Conservation (phyloP, 2,797 vertebrate genomes). For the Myotis myotis region DNA sequence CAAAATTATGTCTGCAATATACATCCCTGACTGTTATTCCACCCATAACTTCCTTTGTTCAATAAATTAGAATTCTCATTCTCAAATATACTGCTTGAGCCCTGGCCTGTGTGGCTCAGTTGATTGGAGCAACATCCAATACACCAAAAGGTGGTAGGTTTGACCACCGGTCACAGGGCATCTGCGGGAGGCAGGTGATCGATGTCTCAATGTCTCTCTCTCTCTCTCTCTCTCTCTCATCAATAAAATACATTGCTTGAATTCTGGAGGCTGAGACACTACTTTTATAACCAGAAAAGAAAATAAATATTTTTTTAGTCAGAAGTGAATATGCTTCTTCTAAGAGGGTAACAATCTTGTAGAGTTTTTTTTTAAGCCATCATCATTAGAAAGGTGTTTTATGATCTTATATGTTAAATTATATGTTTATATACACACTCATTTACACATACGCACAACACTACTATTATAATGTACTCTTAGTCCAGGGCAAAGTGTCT, state of each 20-base stretch:
- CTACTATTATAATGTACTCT: neutral
- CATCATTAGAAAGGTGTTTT: neutral
- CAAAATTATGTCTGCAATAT: neutral
- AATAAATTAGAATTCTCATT: slow-evolving; percentile 31
- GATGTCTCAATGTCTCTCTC: neutral
- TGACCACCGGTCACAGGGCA: neutral
- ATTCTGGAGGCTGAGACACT: neutral
- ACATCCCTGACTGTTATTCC: neutral
- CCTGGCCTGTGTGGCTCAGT: neutral
- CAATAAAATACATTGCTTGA: neutral
- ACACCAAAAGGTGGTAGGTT: neutral
- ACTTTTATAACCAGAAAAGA: neutral
- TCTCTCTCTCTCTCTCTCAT: neutral
- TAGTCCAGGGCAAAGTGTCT: neutral
- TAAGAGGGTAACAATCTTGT: neutral
- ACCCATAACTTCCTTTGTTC: neutral
- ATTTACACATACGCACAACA: neutral
- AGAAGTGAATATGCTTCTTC: slow-evolving; percentile 22
- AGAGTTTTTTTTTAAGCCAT: neutral
- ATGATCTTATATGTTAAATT: slow-evolving; percentile 1
- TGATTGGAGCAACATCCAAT: neutral
- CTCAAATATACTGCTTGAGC: neutral
- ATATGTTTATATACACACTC: neutral
- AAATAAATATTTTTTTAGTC: neutral
- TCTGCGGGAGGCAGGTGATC: neutral